A percentile compares a stretch with the other conserved stretches of the same genome.
Evolutionary conservation across 64 coral and sea anemone species (phyloP).

Genomic region (Dendrophyllia cribrosa): DNA sequence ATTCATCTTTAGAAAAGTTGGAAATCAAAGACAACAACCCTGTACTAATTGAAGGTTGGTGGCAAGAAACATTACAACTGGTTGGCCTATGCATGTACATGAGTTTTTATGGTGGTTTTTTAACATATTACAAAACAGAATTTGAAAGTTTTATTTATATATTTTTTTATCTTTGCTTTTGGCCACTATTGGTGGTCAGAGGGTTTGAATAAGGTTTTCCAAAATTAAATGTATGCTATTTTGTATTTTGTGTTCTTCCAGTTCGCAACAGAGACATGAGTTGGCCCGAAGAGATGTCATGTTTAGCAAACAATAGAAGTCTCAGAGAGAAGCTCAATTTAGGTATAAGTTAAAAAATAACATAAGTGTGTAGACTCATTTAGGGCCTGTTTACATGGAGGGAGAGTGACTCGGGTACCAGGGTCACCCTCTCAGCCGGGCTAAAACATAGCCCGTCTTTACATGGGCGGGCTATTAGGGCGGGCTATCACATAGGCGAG

Average conservation of each 20-base stretch:
- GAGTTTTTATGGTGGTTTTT: background rate
- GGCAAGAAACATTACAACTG: background rate
- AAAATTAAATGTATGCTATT: background rate
- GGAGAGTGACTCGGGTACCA: too few species aligned
- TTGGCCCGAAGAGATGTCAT: slow-evolving; percentile 99
- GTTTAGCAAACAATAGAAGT: slow-evolving; percentile 90
- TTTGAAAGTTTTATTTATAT: too few species aligned
- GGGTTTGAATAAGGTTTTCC: too few species aligned
- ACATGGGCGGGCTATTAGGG: too few species aligned
- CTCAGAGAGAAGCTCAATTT: slow-evolving; percentile 90
- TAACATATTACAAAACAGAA: too few species aligned
- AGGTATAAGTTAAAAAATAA: slow-evolving; percentile 57
- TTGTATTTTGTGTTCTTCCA: slow-evolving; percentile 8
- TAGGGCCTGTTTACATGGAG: too few species aligned
- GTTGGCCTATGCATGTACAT: background rate
- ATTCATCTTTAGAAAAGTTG: slow-evolving; percentile 75
- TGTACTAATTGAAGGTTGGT: slow-evolving; percentile 94
- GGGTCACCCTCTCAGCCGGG: too few species aligned
- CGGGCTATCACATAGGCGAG: too few species aligned
- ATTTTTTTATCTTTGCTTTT: too few species aligned
- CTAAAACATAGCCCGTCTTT: too few species aligned
- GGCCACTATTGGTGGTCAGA: too few species aligned
- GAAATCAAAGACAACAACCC: slow-evolving; percentile 83
- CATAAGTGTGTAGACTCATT: too few species aligned
- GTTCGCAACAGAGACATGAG: slow-evolving; percentile 99